phyloP scores from a whole-genome alignment of 2,888 invertebrate species.

The Tortricodes alternella region DNA sequence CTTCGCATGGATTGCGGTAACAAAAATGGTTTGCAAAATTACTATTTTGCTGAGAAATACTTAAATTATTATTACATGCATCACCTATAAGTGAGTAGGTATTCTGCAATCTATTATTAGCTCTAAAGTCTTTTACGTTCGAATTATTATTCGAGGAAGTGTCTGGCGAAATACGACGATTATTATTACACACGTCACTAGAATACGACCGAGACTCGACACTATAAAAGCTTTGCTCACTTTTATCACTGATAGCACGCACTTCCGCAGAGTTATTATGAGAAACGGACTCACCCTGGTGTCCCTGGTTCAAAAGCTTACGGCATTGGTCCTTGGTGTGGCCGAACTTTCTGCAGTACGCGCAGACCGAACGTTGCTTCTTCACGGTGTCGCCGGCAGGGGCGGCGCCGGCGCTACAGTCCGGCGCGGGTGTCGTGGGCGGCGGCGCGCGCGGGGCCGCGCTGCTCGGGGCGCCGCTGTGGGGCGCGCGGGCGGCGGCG shows the following conservation, averaged over 20 bases:
- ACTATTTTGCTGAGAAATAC: neutral
- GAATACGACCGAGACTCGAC: neutral
- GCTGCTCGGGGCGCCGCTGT: neutral
- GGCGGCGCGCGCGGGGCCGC: neutral
- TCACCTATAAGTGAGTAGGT: neutral
- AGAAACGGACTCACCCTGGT: neutral
- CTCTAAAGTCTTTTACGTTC: neutral
- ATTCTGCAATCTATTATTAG: neutral
- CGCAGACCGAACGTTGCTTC: neutral
- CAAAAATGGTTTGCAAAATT: neutral
- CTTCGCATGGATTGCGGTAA: neutral
- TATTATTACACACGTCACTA: neutral
- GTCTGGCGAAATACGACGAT: neutral
- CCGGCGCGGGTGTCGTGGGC: neutral
- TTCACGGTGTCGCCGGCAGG: neutral
- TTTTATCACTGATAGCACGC: neutral
- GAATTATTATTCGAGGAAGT: neutral
- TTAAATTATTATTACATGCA: neutral
- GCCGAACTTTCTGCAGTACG: neutral
- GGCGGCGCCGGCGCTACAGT: neutral
- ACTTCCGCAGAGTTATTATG: conserved; percentile 1
- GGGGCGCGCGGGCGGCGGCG: neutral
- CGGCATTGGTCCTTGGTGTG: conserved; percentile 6
- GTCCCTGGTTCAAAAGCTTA: conserved; percentile 2
- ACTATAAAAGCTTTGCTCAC: conserved; percentile 9